These are phyloP conservation scores for Oreonectes daqikongensis DNA, from an alignment of 2,797 vertebrate species.

Conservation along the genomic window DNA sequence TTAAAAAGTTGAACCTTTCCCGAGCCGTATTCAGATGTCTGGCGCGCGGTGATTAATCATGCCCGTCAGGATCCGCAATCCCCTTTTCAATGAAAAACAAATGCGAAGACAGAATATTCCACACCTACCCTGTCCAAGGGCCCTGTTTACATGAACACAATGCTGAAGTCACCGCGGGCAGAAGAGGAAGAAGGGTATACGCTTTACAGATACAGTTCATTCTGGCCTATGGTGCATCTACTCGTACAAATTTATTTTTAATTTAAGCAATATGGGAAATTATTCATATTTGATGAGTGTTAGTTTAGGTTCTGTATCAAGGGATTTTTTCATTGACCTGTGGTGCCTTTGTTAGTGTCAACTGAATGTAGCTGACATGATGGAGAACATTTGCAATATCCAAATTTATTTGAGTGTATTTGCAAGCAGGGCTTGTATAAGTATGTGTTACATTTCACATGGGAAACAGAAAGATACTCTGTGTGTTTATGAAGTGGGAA, in stretches of 20 bases:
- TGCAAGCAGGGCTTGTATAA: not conserved
- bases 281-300: not conserved
- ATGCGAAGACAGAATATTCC: conserved; percentile 84
- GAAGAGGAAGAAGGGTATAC: conserved; percentile 63
- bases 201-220: conserved; percentile 67
- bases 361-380: not conserved
- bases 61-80: conserved; percentile 93
- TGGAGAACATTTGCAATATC: not conserved
- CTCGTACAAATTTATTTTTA: conserved; percentile 14
- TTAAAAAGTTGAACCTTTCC: conserved; percentile 87
- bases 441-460: not conserved
- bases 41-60: conserved; percentile 94
- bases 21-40: conserved; percentile 88
- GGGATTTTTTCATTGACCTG: not conserved
- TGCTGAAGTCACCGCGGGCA: conserved; percentile 69
- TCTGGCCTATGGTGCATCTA: conserved; percentile 70
- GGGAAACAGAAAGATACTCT: not conserved
- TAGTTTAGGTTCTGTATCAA: not conserved
- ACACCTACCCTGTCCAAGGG: conserved; percentile 70
- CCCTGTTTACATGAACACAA: conserved; percentile 74
- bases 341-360: not conserved
- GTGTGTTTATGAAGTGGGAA: not conserved
- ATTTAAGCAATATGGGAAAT: conserved; percentile 13
- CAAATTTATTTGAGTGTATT: not conserved
- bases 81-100: conserved; percentile 92